Conservation (phyloP, 2,113 vertebrate genomes). For the Uria lomvia region DNA sequence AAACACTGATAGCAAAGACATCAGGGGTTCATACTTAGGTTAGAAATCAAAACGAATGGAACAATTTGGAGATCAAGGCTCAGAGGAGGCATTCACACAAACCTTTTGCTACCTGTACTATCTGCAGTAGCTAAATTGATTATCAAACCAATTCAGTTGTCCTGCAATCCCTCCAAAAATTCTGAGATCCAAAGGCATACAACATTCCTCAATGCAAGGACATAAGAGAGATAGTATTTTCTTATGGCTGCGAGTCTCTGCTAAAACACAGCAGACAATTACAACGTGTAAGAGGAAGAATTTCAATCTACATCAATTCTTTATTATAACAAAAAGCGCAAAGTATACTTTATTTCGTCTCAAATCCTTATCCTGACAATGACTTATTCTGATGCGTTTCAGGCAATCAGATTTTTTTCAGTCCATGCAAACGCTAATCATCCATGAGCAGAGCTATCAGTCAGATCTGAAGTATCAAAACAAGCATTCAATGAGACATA, state of each 20-base stretch:
- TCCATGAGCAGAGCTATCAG: not conserved
- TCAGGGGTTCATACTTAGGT: not conserved
- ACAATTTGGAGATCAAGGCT: not conserved
- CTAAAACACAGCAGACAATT: not conserved
- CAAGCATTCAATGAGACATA: not conserved
- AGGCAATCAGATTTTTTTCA: not conserved
- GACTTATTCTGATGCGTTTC: not conserved
- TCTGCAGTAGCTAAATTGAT: not conserved
- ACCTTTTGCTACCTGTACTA: not conserved
- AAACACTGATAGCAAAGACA: not conserved
- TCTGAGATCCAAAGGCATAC: not conserved
- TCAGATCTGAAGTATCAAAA: not conserved
- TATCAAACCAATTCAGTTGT: not conserved
- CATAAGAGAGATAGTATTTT: not conserved
- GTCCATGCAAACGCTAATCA: slow-evolving; percentile 13
- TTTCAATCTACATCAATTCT: not conserved
- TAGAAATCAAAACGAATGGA: not conserved
- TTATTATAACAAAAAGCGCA: not conserved
- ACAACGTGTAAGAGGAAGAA: not conserved
- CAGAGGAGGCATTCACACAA: not conserved
- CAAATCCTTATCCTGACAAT: not conserved
- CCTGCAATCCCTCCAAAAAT: not conserved
- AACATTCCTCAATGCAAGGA: not conserved
- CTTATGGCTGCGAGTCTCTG: not conserved
- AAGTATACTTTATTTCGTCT: not conserved